These are phyloP conservation scores for Tylochromis polylepis DNA, from an alignment of 2,113 vertebrate genomes.

Conservation along the genomic window DNA sequence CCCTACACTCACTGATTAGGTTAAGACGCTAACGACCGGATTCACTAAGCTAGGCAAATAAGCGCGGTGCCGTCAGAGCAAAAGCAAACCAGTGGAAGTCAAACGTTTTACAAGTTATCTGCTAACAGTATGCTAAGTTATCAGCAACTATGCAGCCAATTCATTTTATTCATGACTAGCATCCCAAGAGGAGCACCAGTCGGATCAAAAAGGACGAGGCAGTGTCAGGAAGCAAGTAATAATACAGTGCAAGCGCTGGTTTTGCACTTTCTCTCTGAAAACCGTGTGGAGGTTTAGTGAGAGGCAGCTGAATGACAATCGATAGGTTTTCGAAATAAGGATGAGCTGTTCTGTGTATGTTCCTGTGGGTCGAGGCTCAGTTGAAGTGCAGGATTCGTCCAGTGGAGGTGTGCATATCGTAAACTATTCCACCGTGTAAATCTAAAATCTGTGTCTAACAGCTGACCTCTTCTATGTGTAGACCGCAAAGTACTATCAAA, in stretches of 20 bases:
- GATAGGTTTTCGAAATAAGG: neutral
- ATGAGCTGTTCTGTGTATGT: neutral
- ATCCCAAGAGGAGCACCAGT: accelerated
- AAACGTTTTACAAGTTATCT: neutral
- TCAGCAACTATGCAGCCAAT: neutral
- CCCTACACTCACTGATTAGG: neutral
- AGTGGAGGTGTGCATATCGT: neutral
- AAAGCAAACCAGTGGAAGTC: neutral
- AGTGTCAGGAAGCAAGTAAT: neutral
- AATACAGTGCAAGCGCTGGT: neutral
- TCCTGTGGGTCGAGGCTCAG: neutral
- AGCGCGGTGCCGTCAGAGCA: neutral
- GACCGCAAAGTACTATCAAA: neutral
- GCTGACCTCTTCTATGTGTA: no score
- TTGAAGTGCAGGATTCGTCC: neutral
- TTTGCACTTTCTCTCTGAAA: neutral
- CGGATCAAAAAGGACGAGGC: neutral
- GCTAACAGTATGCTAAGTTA: neutral
- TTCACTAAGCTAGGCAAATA: neutral
- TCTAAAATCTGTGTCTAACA: neutral
- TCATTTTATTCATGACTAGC: neutral
- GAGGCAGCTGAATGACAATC: neutral
- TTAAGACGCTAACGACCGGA: neutral
- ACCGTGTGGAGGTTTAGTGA: accelerated
- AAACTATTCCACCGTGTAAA: neutral